Conservation (phyloP, 2,113 vertebrate genomes). For the Sialia sialis region DNA sequence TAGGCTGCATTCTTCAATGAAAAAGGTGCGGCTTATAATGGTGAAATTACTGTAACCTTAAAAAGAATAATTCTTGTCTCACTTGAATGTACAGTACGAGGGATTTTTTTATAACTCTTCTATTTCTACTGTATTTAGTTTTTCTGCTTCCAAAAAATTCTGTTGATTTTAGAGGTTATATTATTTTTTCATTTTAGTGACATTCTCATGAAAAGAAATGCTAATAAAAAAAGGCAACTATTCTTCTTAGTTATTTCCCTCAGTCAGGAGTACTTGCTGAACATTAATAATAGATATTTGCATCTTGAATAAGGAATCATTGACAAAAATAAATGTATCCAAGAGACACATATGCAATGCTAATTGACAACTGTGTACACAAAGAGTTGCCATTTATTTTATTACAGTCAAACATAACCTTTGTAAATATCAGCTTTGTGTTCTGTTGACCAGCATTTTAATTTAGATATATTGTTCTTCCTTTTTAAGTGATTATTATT, state of each 20-base stretch:
- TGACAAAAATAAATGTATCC: conserved; percentile 54
- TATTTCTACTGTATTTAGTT: not conserved
- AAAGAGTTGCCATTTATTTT: conserved; percentile 63
- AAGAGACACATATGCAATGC: conserved; percentile 49
- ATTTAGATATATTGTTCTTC: conserved; percentile 49
- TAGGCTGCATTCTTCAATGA: no score
- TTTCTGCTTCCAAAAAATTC: not conserved
- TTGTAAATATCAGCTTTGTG: conserved; percentile 61
- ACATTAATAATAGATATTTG: conserved; percentile 41
- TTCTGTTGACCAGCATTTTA: conserved; percentile 64
- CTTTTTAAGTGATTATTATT: conserved; percentile 8
- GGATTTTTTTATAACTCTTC: not conserved
- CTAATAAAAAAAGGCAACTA: not conserved
- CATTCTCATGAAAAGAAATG: not conserved
- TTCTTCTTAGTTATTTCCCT: conserved; percentile 21
- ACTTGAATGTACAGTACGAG: not conserved
- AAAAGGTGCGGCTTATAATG: no score
- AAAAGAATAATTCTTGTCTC: not conserved
- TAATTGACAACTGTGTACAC: conserved; percentile 66
- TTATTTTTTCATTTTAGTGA: not conserved
- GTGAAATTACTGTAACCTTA: no score
- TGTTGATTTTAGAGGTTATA: not conserved
- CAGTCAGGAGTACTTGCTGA: conserved; percentile 10
- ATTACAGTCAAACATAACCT: conserved; percentile 69
- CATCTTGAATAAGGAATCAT: conserved; percentile 31